phyloP scores from a whole-genome alignment of 2,113 vertebrate species.

The Solea solea region DNA sequence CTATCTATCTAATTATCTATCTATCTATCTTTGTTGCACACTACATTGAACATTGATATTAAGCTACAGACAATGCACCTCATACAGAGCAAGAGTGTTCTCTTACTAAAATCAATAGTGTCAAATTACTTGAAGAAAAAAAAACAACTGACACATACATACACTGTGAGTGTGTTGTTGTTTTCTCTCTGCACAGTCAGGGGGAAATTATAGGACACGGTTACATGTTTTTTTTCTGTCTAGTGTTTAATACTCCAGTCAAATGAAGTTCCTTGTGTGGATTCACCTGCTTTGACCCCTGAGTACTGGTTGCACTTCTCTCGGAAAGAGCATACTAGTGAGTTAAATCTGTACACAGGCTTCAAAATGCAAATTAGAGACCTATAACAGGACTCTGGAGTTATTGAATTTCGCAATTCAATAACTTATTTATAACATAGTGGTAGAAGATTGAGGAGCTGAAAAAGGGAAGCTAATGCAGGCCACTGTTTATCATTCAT shows the following conservation, averaged over 20 bases:
- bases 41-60: neutral
- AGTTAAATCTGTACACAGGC: neutral
- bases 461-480: neutral
- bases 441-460: neutral
- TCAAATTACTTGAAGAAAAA: slow-evolving; percentile 49
- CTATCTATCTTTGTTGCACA: too few relatives aligned
- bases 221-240: neutral
- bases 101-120: slow-evolving; percentile 58
- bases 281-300: slow-evolving; percentile 51
- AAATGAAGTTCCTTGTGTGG: slow-evolving; percentile 4
- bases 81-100: slow-evolving; percentile 40
- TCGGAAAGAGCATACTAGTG: neutral
- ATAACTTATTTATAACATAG: neutral
- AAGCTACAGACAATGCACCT: slow-evolving; percentile 4
- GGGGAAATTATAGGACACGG: neutral
- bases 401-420: too few relatives aligned
- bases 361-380: too few relatives aligned
- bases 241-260: neutral
- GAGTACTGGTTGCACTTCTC: neutral
- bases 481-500: neutral
- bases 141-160: neutral
- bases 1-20: too few relatives aligned
- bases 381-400: neutral
- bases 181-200: neutral
- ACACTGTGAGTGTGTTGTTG: neutral